Conservation (phyloP, 2,888 invertebrate genomes). For the Panorpa germanica region DNA sequence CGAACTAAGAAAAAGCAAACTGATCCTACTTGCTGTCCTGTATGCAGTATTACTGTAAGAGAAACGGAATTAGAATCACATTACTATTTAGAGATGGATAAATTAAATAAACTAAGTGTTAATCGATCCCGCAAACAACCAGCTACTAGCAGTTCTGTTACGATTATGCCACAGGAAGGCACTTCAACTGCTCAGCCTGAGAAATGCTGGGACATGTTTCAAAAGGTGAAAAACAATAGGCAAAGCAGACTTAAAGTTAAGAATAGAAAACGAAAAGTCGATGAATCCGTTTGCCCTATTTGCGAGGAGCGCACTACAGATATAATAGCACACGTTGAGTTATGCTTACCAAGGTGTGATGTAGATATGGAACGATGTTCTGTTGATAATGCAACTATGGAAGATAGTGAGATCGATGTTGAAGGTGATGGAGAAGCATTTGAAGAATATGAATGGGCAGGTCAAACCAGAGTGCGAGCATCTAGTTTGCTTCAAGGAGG, state of each 20-base stretch:
- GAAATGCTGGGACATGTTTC: conserved; percentile 48
- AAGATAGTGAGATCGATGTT: conserved; percentile 57
- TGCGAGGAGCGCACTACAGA: conserved; percentile 50
- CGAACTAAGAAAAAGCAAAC: conserved; percentile 38
- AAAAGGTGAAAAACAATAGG: conserved; percentile 52
- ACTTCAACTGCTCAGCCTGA: conserved; percentile 14
- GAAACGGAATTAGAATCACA: conserved; percentile 71
- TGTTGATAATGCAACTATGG: conserved; percentile 21
- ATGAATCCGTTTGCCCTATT: conserved; percentile 57
- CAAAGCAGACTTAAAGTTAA: conserved; percentile 44
- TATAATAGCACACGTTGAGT: conserved; percentile 52
- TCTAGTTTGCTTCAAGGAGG: conserved; percentile 49
- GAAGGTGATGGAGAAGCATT: conserved; percentile 39
- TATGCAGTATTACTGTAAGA: conserved; percentile 70
- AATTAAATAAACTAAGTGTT: conserved; percentile 35
- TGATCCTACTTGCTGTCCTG: conserved; percentile 67
- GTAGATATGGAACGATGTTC: no score
- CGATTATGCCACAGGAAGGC: conserved; percentile 20
- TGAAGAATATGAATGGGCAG: conserved; percentile 87
- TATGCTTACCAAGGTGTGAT: conserved; percentile 38
- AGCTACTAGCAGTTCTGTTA: conserved; percentile 9
- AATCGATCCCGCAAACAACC: conserved; percentile 18
- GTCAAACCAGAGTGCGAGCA: conserved; percentile 61
- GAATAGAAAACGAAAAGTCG: conserved; percentile 43
- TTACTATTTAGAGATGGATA: conserved; percentile 59